Base-by-base conservation (phyloP, 2,113 vertebrate genomes). In the Muscicapa adusta region DNA sequence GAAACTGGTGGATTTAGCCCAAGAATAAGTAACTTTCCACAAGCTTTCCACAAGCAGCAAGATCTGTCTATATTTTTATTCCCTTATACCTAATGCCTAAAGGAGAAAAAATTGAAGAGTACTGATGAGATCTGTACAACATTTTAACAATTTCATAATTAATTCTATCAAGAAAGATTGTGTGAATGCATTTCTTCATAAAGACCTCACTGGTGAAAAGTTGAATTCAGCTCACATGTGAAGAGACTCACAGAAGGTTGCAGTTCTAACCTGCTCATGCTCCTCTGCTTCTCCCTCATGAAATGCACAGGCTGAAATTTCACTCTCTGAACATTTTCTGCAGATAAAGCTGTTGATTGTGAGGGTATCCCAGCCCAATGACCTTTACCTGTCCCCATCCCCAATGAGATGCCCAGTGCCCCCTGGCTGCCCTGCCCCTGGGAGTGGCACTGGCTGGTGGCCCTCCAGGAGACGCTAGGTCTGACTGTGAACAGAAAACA, bases 381-480 rank as follows among this genome's bases (percentile, higher is more conserved):
- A 22, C 7, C 24, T 62, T 45, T 19, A 8, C 17, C 18, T 36
- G 7, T 53, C 18, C 18, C 36, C 29, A 33, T 45, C 14, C 14
- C 13, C n/a, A 72, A 15, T 17, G 43, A 76, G 42, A 6, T 36
- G 14, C 14, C 6, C 0, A 0, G 4, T 54, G 42, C 1, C 3
- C 12, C 5, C 24, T 1, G 0, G 3, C 22, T 86, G 48, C 31
- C 14, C 45, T 68, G 16, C 3, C 31, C 2, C 29, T 66, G n/a
- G 23, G 12, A 51, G 2, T 18, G 17, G 6, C 23, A 20, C 18
- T 50, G 36, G 3, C 18, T 86, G 5, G 2, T 36, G 8, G 3
- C 20, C 11, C 8, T 24, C 11, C 2, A 1, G 24, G 40, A 63
- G 5, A 23, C 5, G 6, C 14, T 71, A 33, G 3, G 10, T 29